Percentiles rank a stretch among this genome's conserved stretches.
Evolutionary conservation across 2,797 vertebrate species (phyloP).

Genomic region (Acrocephalus scirpaceus): DNA sequence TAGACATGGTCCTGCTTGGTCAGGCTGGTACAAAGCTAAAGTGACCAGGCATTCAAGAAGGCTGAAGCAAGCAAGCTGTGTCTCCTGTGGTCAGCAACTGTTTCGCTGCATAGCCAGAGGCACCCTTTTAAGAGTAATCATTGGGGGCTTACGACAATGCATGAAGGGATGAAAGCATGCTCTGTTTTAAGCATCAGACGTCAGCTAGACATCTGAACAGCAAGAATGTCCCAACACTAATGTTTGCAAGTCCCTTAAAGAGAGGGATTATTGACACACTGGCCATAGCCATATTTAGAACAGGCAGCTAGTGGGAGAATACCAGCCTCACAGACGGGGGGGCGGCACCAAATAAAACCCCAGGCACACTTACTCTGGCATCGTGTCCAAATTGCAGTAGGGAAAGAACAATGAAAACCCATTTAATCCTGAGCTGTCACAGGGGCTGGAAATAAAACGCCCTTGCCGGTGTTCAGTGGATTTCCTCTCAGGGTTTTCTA

Average conservation of each 20-base stretch:
- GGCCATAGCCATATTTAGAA: slow-evolving; percentile 86
- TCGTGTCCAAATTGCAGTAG: background rate
- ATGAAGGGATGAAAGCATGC: slow-evolving; percentile 85
- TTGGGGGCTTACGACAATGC: slow-evolving; percentile 81
- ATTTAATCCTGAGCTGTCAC: background rate
- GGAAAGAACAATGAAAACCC: slow-evolving; percentile 12
- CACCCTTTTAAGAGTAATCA: slow-evolving; percentile 91
- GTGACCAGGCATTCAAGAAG: slow-evolving; percentile 69
- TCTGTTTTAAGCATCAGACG: slow-evolving; percentile 90
- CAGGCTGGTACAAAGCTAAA: slow-evolving; percentile 48
- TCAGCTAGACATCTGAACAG: slow-evolving; percentile 89
- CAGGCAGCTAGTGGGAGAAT: slow-evolving; percentile 64
- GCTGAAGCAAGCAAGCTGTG: slow-evolving; percentile 29
- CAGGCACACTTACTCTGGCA: background rate
- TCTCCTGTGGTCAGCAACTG: slow-evolving; percentile 77
- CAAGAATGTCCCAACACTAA: slow-evolving; percentile 92
- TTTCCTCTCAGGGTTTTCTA: background rate
- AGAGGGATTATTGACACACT: slow-evolving; percentile 80
- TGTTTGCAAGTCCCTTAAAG: slow-evolving; percentile 78
- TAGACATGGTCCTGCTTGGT: slow-evolving; percentile 85
- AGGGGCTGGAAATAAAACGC: slow-evolving; percentile 1
- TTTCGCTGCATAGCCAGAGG: slow-evolving; percentile 77
- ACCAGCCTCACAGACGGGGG: background rate
- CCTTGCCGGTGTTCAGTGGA: background rate
- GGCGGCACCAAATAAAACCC: slow-evolving; percentile 33